phyloP scores from a whole-genome alignment of 2,797 vertebrate species.

The Chaetophractus vellerosus region DNA sequence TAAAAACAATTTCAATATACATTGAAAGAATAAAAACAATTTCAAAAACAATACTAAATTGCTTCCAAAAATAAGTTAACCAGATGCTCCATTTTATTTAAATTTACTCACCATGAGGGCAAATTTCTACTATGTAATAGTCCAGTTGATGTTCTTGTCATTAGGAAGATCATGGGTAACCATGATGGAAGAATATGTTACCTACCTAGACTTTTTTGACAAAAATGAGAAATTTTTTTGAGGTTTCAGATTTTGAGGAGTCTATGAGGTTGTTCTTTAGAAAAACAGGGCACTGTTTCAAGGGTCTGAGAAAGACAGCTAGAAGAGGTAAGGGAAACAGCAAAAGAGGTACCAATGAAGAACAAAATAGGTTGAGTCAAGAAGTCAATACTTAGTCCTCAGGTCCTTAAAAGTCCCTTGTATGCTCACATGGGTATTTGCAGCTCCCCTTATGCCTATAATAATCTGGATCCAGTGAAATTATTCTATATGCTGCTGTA shows the following conservation, averaged over 20 bases:
- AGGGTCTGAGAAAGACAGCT: not conserved
- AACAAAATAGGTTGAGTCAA: not conserved
- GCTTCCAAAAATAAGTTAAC: not conserved
- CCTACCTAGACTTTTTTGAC: not conserved
- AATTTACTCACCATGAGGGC: not conserved
- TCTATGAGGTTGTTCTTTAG: not conserved
- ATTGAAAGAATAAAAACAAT: not conserved
- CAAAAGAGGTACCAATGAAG: not conserved
- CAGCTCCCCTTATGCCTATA: not conserved
- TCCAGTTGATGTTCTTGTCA: too few species aligned
- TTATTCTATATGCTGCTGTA: too few species aligned
- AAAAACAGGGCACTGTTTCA: not conserved
- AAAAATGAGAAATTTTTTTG: not conserved
- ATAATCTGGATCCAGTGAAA: not conserved
- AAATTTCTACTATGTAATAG: not conserved
- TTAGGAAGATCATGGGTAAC: not conserved
- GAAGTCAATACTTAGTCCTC: not conserved
- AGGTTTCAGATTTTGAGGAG: not conserved
- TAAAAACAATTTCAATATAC: not conserved
- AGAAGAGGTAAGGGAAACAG: not conserved
- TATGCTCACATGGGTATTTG: not conserved
- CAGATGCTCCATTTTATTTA: not conserved
- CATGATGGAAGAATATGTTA: not conserved
- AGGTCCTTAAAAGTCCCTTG: not conserved
- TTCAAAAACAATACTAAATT: not conserved